Evolutionary conservation across 2,113 vertebrate genomes (phyloP).

Genomic region (Piaya cayana): DNA sequence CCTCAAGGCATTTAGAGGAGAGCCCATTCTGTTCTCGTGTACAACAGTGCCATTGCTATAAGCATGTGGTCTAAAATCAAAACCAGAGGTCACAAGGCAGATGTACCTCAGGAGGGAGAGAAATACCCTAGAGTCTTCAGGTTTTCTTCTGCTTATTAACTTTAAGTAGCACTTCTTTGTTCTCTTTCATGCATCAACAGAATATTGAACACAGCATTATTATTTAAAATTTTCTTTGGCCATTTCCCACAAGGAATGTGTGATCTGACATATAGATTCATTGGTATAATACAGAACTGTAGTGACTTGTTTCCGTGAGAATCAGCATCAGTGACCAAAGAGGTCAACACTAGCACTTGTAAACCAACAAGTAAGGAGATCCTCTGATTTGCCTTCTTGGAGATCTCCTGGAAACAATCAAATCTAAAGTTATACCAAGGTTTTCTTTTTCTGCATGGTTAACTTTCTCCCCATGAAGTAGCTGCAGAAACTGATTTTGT

Average conservation of each 20-base stretch:
- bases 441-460: background rate
- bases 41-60: background rate
- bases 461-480: background rate
- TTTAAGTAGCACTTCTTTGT: background rate
- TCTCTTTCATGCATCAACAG: background rate
- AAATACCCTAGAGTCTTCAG: background rate
- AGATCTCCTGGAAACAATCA: background rate
- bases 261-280: background rate
- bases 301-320: background rate
- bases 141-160: background rate
- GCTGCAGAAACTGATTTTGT: background rate
- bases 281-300: background rate
- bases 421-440: background rate
- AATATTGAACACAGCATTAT: background rate
- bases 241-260: background rate
- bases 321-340: background rate
- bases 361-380: background rate
- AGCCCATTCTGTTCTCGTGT: fast-evolving
- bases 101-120: background rate
- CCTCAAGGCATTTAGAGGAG: background rate
- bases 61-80: background rate
- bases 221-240: background rate
- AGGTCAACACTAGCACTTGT: background rate
- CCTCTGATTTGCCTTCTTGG: background rate
- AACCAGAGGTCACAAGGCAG: background rate